Percentiles rank a stretch among this genome's conserved stretches.
phyloP scores from a whole-genome alignment of 2,113 vertebrate species.

The Cavia aperea region DNA sequence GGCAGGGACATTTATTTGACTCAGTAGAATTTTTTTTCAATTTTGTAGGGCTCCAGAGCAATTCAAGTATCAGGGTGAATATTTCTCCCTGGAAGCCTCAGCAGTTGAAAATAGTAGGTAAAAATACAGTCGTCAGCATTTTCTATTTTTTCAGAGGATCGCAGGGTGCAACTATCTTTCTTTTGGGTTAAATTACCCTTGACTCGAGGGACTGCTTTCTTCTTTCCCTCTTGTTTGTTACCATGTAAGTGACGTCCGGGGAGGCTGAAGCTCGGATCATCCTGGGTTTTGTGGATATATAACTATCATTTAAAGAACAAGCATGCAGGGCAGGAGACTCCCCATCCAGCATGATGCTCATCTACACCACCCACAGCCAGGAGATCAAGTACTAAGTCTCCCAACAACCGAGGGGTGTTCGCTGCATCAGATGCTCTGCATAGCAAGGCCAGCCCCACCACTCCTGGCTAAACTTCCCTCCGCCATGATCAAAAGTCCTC shows the following conservation, averaged over 20 bases:
- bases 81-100: background rate
- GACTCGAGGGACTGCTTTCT: background rate
- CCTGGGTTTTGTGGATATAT: accelerated
- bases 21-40: slow-evolving; percentile 30
- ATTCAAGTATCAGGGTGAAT: slow-evolving; percentile 39
- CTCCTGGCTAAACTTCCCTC: background rate
- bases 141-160: background rate
- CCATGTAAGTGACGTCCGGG: background rate
- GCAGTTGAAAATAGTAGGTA: background rate
- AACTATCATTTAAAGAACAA: too few species aligned
- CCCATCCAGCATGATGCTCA: accelerated
- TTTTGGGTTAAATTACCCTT: accelerated
- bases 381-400: too few species aligned
- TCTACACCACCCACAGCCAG: accelerated
- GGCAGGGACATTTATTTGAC: background rate
- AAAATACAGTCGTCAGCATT: background rate
- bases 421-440: accelerated
- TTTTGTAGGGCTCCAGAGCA: slow-evolving; percentile 49
- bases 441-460: too few species aligned
- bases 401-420: accelerated
- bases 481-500: background rate
- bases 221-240: background rate
- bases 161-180: accelerated
- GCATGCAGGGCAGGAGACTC: too few species aligned
- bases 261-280: background rate